phyloP scores from a whole-genome alignment of 2,797 vertebrate genomes.

The Mormyrus hasselquistii region DNA sequence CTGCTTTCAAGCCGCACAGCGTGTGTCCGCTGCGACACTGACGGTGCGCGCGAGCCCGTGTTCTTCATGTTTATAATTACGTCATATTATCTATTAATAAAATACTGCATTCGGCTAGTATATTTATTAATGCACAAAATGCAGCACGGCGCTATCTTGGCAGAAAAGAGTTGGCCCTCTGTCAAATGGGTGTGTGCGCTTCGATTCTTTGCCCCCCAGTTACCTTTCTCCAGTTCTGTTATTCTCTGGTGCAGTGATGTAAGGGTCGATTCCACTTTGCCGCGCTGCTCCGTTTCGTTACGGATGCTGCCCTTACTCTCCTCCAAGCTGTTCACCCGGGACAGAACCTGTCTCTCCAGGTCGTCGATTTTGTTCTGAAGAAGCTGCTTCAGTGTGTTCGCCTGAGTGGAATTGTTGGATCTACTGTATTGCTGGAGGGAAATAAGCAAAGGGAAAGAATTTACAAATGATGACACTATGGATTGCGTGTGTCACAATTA shows the following conservation, averaged over 20 bases:
- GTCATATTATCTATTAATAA: neutral
- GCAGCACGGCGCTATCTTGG: neutral
- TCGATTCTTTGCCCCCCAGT: neutral
- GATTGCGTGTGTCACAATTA: neutral
- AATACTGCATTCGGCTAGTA: neutral
- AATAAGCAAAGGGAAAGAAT: neutral
- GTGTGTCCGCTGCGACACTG: slow-evolving; percentile 19
- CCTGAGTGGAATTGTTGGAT: slow-evolving; percentile 85
- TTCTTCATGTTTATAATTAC: neutral
- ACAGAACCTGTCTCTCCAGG: slow-evolving; percentile 89
- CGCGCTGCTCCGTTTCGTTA: slow-evolving; percentile 88
- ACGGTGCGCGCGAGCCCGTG: neutral
- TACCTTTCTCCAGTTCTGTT: slow-evolving; percentile 95
- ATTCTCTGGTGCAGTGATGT: slow-evolving; percentile 92
- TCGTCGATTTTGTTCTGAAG: slow-evolving; percentile 94
- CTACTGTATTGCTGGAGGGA: slow-evolving; percentile 82
- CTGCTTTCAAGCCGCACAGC: slow-evolving; percentile 8
- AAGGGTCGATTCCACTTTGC: slow-evolving; percentile 86
- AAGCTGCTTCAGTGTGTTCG: slow-evolving; percentile 86
- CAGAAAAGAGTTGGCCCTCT: neutral
- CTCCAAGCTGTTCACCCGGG: slow-evolving; percentile 88
- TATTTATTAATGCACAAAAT: neutral
- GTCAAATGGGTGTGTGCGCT: neutral
- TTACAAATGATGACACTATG: neutral
- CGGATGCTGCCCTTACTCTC: slow-evolving; percentile 77